phyloP scores from a whole-genome alignment of 2,888 invertebrate species.

The Xylophagus ater region DNA sequence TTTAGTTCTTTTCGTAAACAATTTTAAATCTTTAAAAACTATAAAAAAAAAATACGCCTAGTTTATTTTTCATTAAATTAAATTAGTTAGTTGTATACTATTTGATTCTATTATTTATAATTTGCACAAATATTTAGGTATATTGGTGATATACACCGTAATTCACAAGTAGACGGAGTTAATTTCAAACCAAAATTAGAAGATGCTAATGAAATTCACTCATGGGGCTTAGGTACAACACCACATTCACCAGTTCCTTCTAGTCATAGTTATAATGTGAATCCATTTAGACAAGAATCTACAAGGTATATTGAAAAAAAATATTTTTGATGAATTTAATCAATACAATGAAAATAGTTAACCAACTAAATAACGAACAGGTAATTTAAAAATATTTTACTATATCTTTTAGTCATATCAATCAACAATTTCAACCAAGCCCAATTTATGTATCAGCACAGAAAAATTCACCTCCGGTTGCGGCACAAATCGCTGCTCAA shows the following conservation, averaged over 20 bases:
- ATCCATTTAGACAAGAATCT: constrained; percentile 31
- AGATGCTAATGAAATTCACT: constrained; percentile 49
- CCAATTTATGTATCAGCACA: constrained; percentile 28
- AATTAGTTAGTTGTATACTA: too few relatives aligned
- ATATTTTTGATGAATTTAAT: too few relatives aligned
- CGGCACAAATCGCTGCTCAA: constrained; percentile 34
- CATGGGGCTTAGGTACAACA: constrained; percentile 50
- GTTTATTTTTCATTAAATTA: too few relatives aligned
- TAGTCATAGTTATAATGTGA: constrained; percentile 33
- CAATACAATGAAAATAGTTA: too few relatives aligned
- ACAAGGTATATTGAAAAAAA: constrained; percentile 36
- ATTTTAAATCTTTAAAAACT: too few relatives aligned
- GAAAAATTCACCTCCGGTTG: constrained; percentile 18
- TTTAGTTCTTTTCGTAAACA: too few relatives aligned
- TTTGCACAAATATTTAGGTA: constrained; percentile 37
- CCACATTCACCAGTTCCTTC: constrained; percentile 26
- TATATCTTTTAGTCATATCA: constrained; percentile 10
- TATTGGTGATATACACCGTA: constrained; percentile 48
- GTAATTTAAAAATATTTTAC: constrained; percentile 2
- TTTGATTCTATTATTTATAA: constrained; percentile 8
- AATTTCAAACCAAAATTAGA: constrained; percentile 42
- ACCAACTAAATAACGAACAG: too few relatives aligned
- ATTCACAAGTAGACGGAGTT: constrained; percentile 42
- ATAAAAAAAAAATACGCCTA: too few relatives aligned
- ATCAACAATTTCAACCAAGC: constrained; percentile 21